Base-by-base conservation (phyloP, 2,888 invertebrate genomes). In the Agonopterix subpropinquella region DNA sequence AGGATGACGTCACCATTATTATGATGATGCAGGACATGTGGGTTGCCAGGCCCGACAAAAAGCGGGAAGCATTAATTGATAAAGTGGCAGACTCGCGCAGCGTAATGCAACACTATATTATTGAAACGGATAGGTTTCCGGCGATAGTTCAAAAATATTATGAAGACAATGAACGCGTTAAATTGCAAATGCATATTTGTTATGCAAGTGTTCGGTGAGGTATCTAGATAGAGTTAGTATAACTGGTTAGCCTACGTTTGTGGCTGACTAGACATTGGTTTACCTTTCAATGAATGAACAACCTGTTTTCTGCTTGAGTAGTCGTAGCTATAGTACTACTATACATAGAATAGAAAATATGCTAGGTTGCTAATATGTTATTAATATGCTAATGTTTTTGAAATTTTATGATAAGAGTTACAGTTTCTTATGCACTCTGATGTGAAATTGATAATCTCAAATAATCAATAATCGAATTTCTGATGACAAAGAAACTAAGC, bases 51-150 rank as follows among this genome's bases (percentile, higher is more conserved):
- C 48, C 49, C 58, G 52, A 62, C 61, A 59, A 56, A 57, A 53
- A 62, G 64, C 67, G 73, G 80, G 76, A 76, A 67, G 70, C 66
- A 54, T 57, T 70, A 83, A 85, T 82, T 83, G 82, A 77, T 77
- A 76, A 81, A 83, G 77, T 80, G 74, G 70, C 59, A 54, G 57
- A 62, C 64, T 53, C 47, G 53, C 54, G 51, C 55, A 56, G 53
- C 52, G 55, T 50, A 45, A 47, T 50, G 54, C 53, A 10, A 18
- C 18, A 13, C 42, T 44, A 7, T 41, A 10, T 28, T 28, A 47
- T 36, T 43, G n/a, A 36, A 47, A 36, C 44, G 44, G 11, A 8
- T 7, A 35, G 51, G 58, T 64, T 71, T 80, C 77, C 76, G 72
- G 72, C 67, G 68, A 67, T 60, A 65, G 62, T 63, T 62, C 65